phyloP scores from a whole-genome alignment of 2,797 vertebrate genomes.

The Enteromius argenteus region DNA sequence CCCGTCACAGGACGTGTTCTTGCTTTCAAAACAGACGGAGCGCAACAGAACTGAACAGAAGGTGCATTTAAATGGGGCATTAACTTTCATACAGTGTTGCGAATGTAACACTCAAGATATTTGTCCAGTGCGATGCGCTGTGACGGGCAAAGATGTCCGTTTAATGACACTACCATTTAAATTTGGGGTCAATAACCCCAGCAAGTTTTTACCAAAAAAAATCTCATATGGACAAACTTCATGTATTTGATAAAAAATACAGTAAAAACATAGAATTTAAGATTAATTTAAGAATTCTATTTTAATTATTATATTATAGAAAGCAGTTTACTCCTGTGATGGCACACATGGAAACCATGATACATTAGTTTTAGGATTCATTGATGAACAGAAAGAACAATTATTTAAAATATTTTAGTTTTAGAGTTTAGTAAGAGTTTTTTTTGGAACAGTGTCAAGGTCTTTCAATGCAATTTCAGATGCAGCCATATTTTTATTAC shows the following conservation, averaged over 20 bases:
- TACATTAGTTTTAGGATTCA: neutral
- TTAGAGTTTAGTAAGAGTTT: too few species aligned
- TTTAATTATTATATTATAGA: neutral
- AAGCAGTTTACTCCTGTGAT: neutral
- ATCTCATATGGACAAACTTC: neutral
- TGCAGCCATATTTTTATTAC: too few species aligned
- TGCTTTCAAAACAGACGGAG: constrained; percentile 4
- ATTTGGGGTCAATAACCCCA: neutral
- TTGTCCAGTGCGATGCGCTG: neutral
- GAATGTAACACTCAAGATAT: constrained; percentile 35
- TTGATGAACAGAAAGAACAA: neutral
- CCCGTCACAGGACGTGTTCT: neutral
- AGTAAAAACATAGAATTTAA: neutral
- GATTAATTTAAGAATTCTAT: too few species aligned
- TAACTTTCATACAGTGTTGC: constrained; percentile 1
- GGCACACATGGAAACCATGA: neutral
- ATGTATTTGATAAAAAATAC: neutral
- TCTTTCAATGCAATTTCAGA: too few species aligned
- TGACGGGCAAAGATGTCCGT: neutral
- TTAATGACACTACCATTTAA: neutral
- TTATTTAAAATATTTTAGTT: too few species aligned
- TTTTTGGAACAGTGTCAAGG: too few species aligned
- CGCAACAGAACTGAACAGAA: neutral
- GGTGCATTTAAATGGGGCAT: constrained; percentile 22
- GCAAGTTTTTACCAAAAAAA: neutral